Evolutionary conservation across 2,888 invertebrate genomes (phyloP), one percentile per base, ranked within the genome.

Genomic region (Heliconius ismenius): DNA sequence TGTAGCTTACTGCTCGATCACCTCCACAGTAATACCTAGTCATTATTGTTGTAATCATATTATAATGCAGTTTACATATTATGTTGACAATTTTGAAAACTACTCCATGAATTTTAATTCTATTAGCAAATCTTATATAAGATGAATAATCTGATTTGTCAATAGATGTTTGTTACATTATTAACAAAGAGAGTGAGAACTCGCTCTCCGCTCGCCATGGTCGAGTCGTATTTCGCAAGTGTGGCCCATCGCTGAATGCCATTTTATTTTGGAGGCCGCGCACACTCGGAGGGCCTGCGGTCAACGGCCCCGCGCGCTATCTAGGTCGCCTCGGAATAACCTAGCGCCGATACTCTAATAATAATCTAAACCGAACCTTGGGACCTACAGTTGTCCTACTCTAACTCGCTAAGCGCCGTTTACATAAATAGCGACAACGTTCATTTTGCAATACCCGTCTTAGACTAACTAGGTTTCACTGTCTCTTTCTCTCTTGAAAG

Each of bases 331-430:
- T 93, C 90, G 90, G 93, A 93, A 93, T 93, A 93, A 93, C 93
- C 93, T 93, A 94, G 93, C 92, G 92, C 93, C 92, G 90, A 93
- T 93, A 93, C 92, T 92, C 92, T 93, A 92, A 93, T 92, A 94
- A 92, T 93, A 92, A 91, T 92, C 89, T 86, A 86, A 86, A 83
- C 86, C 86, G 87, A 92, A 86, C 93, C 92, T 92, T 91, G 90
- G 85, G 86, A 88, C 84, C 83, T 91, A 87, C 84, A 83, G 86
- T 86, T 85, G 90, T 94, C 93, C 86, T 86, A 86, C 90, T 93
- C 92, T 88, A 87, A 85, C 93, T 84, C 85, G 86, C 84, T 87
- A 86, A 86, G 87, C 81, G 84, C 85, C 81, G 80, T 83, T 80
- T 84, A 82, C 83, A 83, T 85, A 83, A 88, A 87, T 85, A 86